phyloP scores from a whole-genome alignment of 2,888 invertebrate genomes.

The Neocrepidodera transversa region DNA sequence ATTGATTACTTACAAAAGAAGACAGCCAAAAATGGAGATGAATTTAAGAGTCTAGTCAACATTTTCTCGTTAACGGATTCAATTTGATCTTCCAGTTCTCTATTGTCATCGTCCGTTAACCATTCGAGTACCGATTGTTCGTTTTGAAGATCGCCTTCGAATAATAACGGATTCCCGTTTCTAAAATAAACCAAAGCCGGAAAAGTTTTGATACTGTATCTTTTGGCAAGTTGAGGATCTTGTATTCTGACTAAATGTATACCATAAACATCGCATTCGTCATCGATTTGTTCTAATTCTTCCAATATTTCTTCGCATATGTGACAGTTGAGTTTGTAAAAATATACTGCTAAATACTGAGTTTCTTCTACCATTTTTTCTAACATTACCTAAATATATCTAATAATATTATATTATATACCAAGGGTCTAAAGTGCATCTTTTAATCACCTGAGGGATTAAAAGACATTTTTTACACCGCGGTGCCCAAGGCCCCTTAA shows the following conservation, averaged over 20 bases:
- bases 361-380: conserved; percentile 90
- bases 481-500: too few species aligned
- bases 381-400: conserved; percentile 68
- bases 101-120: conserved; percentile 91
- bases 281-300: conserved; percentile 87
- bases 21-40: conserved; percentile 87
- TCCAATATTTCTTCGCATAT: conserved; percentile 91
- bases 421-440: too few species aligned
- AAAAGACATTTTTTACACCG: too few species aligned
- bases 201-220: conserved; percentile 91
- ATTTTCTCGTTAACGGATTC: conserved; percentile 91
- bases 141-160: conserved; percentile 91
- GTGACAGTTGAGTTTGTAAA: conserved; percentile 90
- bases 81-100: conserved; percentile 92
- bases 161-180: conserved; percentile 87
- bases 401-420: neutral
- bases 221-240: conserved; percentile 82
- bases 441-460: too few species aligned
- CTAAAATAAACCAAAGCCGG: conserved; percentile 89
- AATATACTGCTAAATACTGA: conserved; percentile 91
- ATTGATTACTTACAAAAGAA: conserved; percentile 91
- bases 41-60: conserved; percentile 83
- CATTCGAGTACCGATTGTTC: conserved; percentile 92
- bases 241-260: conserved; percentile 90
- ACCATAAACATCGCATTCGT: conserved; percentile 90